Percentiles rank a stretch among this genome's conserved stretches.
phyloP scores from a whole-genome alignment of 2,113 vertebrate species.

The Phalacrocorax brasilianus region DNA sequence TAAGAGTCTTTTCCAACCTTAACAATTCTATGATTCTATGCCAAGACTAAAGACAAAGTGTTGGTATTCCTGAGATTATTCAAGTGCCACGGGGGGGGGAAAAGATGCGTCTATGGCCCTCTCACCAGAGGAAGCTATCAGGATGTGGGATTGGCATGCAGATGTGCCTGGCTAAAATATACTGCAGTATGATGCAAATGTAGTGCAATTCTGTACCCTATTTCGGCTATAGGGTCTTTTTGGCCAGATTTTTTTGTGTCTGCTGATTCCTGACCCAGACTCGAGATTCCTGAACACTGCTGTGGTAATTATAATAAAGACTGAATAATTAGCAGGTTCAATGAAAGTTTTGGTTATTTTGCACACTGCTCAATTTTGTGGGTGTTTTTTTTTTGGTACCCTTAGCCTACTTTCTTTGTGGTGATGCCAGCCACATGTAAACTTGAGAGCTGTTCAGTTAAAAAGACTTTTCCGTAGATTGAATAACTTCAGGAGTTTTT shows the following conservation, averaged over 20 bases:
- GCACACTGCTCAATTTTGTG: not conserved
- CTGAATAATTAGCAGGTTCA: not conserved
- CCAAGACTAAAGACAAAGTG: not conserved
- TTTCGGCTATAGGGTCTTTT: not conserved
- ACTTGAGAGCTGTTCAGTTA: not conserved
- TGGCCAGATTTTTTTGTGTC: not conserved
- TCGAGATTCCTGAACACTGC: not conserved
- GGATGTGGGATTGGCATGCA: not conserved
- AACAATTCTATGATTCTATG: not conserved
- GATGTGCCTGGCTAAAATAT: not conserved
- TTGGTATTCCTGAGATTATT: not conserved
- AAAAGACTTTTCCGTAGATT: not conserved
- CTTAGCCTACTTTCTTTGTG: not conserved
- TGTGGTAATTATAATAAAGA: not conserved
- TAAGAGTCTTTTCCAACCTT: too few relatives aligned
- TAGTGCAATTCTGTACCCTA: not conserved
- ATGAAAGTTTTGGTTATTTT: not conserved
- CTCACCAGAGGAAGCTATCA: not conserved
- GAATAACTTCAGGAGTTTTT: not conserved
- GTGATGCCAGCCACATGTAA: not conserved
- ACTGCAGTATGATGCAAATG: not conserved
- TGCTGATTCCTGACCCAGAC: not conserved
- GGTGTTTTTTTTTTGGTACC: not conserved
- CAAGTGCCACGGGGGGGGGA: not conserved
- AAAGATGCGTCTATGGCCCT: not conserved